These are phyloP conservation scores for Camptogramma bilineatum DNA, from an alignment of 2,888 invertebrate genomes.

Conservation along the genomic window DNA sequence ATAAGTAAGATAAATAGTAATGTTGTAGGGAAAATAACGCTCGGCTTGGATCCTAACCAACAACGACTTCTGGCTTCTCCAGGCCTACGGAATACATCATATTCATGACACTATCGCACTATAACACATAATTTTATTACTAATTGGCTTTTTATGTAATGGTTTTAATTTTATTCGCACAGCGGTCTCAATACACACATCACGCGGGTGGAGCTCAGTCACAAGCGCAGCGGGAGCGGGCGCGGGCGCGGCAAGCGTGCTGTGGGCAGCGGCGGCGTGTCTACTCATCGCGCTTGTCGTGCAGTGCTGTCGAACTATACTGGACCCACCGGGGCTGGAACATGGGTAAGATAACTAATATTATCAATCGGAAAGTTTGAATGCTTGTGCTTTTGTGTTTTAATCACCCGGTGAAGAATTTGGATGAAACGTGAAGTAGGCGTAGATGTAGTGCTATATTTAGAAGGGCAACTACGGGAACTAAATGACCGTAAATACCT, in stretches of 20 bases:
- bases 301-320: slow-evolving; percentile 82
- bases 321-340: slow-evolving; percentile 69
- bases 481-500: background rate
- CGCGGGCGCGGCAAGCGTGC: slow-evolving; percentile 68
- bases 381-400: no score
- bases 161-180: slow-evolving; percentile 15
- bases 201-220: slow-evolving; percentile 75
- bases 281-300: slow-evolving; percentile 82
- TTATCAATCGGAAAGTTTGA: background rate
- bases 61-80: no score
- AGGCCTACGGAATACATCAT: no score
- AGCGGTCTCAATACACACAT: slow-evolving; percentile 87
- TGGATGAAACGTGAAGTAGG: no score
- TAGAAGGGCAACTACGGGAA: no score
- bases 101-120: no score
- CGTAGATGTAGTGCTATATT: no score
- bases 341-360: slow-evolving; percentile 50
- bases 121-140: no score
- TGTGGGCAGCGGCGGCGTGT: slow-evolving; percentile 85
- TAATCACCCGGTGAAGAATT: no score
- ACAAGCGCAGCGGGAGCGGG: slow-evolving; percentile 67
- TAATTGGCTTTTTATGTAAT: background rate
- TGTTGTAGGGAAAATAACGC: no score
- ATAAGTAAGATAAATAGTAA: no score
- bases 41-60: no score